Base-by-base conservation (phyloP, 2,888 invertebrate genomes). In the Oxycera nigricornis region DNA sequence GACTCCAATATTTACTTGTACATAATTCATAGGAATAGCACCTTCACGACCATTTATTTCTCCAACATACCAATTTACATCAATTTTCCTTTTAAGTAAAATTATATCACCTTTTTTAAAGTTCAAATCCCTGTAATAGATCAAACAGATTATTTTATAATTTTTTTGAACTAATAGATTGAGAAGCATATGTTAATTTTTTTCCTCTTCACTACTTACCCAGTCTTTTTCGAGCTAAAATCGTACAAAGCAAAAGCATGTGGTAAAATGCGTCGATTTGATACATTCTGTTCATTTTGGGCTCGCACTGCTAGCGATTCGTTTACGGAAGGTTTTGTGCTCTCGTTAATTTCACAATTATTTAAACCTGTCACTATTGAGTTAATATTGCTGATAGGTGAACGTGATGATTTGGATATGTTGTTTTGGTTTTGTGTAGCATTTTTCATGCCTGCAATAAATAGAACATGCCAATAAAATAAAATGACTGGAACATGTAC, bases 231-330 rank as follows among this genome's bases (percentile, higher is more conserved):
- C 11, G 94, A 93, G 74, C 91, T 88, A 83, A 93, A 97, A 84
- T 95, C 94, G 83, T 94, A 94, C 78, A 96, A 87, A 46, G 96
- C 96, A 82, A 94, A 90, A 9, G 94, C 96, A 86, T 94, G 94
- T n/a, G 95, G 94, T 6, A 78, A 75, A 61, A 74, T 68, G 1
- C 72, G 67, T 26, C 68, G 28, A 62, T 72, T 74, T 50, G 61
- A 24, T 9, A 26, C 28, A 52, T 67, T 74, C 68, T 76, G 75
- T 65, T 75, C 70, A 3, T 70, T 35, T 73, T 61, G 61, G 7
- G 59, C 26, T 24, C 73, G 67, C 31, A 61, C 39, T 41, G 72
- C 11, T 9, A 68, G 41, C 26, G 59, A 35, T 22, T 74, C 72
- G 57, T 62, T 77, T 62, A 74, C 28, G 41, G 50, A 62, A n/a